phyloP scores from a whole-genome alignment of 1,140 invertebrate species.

The Diuraphis noxia region DNA sequence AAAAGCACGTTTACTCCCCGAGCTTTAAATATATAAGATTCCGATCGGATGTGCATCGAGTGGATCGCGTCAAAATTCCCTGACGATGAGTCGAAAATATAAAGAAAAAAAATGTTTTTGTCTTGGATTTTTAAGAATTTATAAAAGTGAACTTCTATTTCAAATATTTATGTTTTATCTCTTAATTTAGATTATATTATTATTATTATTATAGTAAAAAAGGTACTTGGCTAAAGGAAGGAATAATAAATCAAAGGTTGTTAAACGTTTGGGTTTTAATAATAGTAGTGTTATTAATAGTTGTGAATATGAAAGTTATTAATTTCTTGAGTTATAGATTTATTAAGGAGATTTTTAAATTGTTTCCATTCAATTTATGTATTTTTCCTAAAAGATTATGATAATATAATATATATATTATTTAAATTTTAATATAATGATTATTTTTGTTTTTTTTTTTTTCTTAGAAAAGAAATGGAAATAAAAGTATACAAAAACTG shows the following conservation, averaged over 20 bases:
- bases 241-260: not conserved
- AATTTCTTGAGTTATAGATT: not conserved
- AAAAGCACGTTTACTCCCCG: not conserved
- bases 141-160: not conserved
- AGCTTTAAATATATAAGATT: not conserved
- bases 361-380: not conserved
- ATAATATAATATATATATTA: not conserved
- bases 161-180: not conserved
- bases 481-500: not conserved
- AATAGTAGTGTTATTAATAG: not conserved
- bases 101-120: not conserved
- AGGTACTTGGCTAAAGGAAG: not conserved
- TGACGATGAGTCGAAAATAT: not conserved
- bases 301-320: not conserved
- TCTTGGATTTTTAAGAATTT: not conserved
- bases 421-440: not conserved
- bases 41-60: not conserved
- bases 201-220: not conserved
- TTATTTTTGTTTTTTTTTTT: slow-evolving; percentile 29
- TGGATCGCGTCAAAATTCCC: not conserved
- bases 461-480: slow-evolving; percentile 35
- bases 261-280: not conserved
- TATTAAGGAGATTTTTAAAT: not conserved
- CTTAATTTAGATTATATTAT: not conserved
- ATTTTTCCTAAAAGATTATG: not conserved